These are phyloP conservation scores for Riparia riparia DNA, from an alignment of 2,113 vertebrate species.

Conservation along the genomic window DNA sequence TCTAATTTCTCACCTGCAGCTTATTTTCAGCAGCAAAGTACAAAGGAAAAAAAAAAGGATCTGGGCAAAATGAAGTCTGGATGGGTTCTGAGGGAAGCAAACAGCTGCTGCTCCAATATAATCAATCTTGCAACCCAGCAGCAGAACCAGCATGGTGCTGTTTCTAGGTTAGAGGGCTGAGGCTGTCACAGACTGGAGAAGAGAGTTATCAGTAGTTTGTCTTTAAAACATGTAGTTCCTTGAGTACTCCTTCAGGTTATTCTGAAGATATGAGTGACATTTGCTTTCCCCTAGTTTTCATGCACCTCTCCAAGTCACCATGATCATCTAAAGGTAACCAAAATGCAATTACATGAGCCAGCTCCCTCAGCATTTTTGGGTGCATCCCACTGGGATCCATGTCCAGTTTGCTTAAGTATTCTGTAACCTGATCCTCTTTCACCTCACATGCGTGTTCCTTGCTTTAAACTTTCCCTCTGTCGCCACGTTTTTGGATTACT, in stretches of 20 bases:
- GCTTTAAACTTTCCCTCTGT: background rate
- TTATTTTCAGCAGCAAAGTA: background rate
- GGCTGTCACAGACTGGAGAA: background rate
- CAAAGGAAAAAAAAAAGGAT: background rate
- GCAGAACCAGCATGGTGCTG: background rate
- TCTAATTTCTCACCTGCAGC: background rate
- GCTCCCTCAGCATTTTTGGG: background rate
- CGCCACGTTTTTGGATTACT: background rate
- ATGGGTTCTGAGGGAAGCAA: background rate
- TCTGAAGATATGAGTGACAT: background rate
- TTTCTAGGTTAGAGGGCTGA: background rate
- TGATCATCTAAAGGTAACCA: background rate
- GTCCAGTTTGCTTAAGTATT: background rate
- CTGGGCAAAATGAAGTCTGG: background rate
- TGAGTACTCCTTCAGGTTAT: background rate
- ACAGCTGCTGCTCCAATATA: background rate
- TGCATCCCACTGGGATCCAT: background rate
- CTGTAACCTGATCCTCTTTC: background rate
- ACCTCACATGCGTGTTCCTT: rapidly evolving
- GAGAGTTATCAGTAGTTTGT: background rate
- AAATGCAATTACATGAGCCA: background rate
- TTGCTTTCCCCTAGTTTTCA: background rate
- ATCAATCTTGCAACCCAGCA: background rate
- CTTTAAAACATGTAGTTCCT: background rate
- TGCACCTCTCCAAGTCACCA: background rate